Evolutionary conservation across 2,888 invertebrate species (phyloP).

Genomic region (Capitulum mitella): DNA sequence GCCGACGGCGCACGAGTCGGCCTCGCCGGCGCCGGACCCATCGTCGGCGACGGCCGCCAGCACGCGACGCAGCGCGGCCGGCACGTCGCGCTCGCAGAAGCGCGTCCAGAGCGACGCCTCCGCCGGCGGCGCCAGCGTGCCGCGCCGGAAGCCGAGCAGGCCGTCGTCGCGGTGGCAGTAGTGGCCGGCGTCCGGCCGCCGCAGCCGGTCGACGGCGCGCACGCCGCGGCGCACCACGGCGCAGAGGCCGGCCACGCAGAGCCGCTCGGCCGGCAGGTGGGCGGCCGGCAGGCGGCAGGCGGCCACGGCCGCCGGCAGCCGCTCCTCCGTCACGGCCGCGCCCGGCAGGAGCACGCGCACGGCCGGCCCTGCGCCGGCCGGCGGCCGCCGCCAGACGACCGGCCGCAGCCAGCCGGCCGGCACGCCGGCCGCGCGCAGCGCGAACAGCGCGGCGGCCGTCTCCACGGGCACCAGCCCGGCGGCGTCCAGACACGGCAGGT

Average conservation of each 20-base stretch:
- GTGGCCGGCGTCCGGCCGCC: constrained; percentile 22
- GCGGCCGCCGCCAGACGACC: not conserved
- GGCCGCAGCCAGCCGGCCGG: not conserved
- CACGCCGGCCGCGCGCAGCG: not conserved
- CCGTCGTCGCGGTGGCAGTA: constrained; percentile 22
- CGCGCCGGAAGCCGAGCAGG: constrained; percentile 68
- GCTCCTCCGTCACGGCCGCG: not conserved
- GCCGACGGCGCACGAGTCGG: not conserved
- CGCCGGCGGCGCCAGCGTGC: constrained; percentile 72
- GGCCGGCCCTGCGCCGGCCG: not conserved
- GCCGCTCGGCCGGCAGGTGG: constrained; percentile 49
- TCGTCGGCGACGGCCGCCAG: not conserved
- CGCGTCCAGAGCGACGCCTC: constrained; percentile 84
- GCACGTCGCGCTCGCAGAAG: constrained; percentile 77
- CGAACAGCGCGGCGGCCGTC: not conserved
- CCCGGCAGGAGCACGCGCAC: not conserved
- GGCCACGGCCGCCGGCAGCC: not conserved
- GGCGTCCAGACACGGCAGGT: constrained; percentile 1
- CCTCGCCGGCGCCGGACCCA: not conserved
- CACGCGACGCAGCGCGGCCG: constrained; percentile 48
- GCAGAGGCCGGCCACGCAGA: constrained; percentile 67
- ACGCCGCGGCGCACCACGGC: constrained; percentile 60
- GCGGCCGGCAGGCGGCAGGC: constrained; percentile 55
- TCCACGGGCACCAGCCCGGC: not conserved
- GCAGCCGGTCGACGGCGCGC: constrained; percentile 48